These are phyloP conservation scores for Trachelus troglodyta DNA, from an alignment of 2,888 invertebrate species.

Conservation along the genomic window DNA sequence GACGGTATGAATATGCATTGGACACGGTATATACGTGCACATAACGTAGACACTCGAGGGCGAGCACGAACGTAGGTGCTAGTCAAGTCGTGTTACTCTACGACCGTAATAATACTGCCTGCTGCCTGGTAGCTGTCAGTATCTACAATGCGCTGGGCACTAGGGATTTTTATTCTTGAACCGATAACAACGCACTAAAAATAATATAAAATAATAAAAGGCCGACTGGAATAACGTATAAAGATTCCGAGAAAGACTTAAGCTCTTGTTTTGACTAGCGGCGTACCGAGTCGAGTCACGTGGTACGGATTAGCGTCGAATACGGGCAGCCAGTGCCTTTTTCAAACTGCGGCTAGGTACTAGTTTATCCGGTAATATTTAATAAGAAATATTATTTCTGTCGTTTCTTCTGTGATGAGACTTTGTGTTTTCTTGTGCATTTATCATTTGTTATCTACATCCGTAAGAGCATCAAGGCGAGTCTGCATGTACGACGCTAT, in stretches of 20 bases:
- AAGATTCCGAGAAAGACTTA: not conserved
- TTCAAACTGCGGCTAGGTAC: not conserved
- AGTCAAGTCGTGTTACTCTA: not conserved
- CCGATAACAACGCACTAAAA: not conserved
- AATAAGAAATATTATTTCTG: not conserved
- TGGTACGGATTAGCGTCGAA: not conserved
- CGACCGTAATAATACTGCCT: not conserved
- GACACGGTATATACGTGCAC: conserved; percentile 50
- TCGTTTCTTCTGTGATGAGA: not conserved
- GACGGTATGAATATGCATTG: conserved; percentile 65
- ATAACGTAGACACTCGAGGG: not conserved
- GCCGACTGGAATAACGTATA: not conserved
- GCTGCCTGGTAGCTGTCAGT: not conserved
- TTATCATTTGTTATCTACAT: conserved; percentile 20
- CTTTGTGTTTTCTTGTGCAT: conserved; percentile 41
- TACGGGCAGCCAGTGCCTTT: not conserved
- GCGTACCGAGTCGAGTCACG: not conserved
- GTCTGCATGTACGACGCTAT: not conserved
- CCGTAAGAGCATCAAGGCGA: not conserved
- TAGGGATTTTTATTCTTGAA: not conserved
- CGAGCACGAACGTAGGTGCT: not conserved
- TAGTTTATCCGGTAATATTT: not conserved
- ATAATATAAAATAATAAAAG: not conserved
- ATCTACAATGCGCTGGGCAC: not conserved
- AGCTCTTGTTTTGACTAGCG: not conserved